phyloP scores from a whole-genome alignment of 2,888 invertebrate genomes.

The Caenorhabditis sulstoni region DNA sequence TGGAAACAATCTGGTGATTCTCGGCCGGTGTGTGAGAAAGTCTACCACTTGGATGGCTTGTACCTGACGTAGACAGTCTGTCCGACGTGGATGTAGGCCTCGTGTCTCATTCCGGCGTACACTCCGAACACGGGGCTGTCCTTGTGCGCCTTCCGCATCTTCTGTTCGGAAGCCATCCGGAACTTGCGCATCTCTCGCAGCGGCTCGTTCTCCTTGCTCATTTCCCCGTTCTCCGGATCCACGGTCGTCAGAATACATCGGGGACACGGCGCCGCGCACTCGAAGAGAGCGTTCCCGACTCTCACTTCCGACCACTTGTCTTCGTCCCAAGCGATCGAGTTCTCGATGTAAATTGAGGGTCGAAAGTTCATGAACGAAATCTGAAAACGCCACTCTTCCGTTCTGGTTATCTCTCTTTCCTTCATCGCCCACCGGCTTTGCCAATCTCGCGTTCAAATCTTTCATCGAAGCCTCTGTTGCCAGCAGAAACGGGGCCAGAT shows the following conservation, averaged over 20 bases:
- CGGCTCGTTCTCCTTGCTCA: constrained; percentile 58
- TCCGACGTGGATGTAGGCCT: constrained; percentile 64
- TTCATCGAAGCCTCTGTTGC: constrained; percentile 57
- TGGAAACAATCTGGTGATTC: too few relatives aligned
- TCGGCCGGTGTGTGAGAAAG: too few relatives aligned
- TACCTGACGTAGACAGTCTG: constrained; percentile 64
- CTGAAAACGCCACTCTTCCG: constrained; percentile 10
- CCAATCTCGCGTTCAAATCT: constrained; percentile 55
- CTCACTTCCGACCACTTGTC: constrained; percentile 65
- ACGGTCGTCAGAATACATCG: constrained; percentile 65
- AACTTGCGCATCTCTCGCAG: constrained; percentile 60
- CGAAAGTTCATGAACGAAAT: constrained; percentile 61
- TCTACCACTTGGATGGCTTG: constrained; percentile 35
- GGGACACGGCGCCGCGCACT: constrained; percentile 67
- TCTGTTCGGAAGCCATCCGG: constrained; percentile 62
- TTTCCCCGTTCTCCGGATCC: constrained; percentile 59
- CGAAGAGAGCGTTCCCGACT: constrained; percentile 62
- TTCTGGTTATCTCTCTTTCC: constrained; percentile 31
- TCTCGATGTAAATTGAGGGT: constrained; percentile 62
- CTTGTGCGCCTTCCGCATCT: constrained; percentile 59
- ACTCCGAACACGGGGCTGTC: constrained; percentile 66
- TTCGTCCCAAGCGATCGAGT: constrained; percentile 63
- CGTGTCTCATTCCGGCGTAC: constrained; percentile 56
- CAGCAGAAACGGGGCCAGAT: constrained; percentile 63
- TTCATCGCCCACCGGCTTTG: too few relatives aligned